Evolutionary conservation across 2,113 vertebrate genomes (phyloP).

Genomic region (Spea bombifrons): DNA sequence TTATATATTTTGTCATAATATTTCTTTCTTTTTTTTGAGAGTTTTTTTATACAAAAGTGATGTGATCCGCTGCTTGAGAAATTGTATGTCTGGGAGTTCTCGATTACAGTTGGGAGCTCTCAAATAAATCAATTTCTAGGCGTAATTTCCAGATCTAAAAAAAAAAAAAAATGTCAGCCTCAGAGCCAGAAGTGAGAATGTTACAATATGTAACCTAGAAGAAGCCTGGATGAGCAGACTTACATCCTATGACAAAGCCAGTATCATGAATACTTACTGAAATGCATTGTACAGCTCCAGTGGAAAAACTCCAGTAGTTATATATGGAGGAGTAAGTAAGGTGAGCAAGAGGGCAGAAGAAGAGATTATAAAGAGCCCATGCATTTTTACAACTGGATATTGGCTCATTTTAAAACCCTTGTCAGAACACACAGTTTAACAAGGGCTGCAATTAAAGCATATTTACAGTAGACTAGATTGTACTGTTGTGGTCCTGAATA

Average conservation of each 20-base stretch:
- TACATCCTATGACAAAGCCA: slow-evolving; percentile 19
- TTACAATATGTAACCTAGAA: slow-evolving; percentile 17
- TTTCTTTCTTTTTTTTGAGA: neutral
- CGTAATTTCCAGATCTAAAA: slow-evolving; percentile 35
- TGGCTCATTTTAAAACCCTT: neutral
- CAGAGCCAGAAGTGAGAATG: slow-evolving; percentile 35
- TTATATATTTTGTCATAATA: slow-evolving; percentile 32
- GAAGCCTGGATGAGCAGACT: slow-evolving; percentile 22
- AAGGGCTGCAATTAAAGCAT: neutral
- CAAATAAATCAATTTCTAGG: slow-evolving; percentile 47
- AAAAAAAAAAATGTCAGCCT: slow-evolving; percentile 12
- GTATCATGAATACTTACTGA: neutral
- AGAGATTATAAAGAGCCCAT: neutral
- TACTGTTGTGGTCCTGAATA: too few relatives aligned
- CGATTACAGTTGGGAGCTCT: slow-evolving; percentile 45
- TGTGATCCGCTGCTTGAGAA: slow-evolving; percentile 44
- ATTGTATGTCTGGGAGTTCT: slow-evolving; percentile 42
- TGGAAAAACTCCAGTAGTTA: neutral
- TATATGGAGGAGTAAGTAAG: neutral
- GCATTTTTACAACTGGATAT: neutral
- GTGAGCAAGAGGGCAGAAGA: neutral
- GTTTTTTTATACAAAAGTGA: slow-evolving; percentile 16
- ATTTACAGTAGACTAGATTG: neutral
- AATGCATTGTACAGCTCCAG: neutral
- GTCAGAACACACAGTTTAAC: neutral